A percentile compares a stretch with the other conserved stretches of the same genome.
phyloP scores from a whole-genome alignment of 2,113 vertebrate species.

The Meles meles region DNA sequence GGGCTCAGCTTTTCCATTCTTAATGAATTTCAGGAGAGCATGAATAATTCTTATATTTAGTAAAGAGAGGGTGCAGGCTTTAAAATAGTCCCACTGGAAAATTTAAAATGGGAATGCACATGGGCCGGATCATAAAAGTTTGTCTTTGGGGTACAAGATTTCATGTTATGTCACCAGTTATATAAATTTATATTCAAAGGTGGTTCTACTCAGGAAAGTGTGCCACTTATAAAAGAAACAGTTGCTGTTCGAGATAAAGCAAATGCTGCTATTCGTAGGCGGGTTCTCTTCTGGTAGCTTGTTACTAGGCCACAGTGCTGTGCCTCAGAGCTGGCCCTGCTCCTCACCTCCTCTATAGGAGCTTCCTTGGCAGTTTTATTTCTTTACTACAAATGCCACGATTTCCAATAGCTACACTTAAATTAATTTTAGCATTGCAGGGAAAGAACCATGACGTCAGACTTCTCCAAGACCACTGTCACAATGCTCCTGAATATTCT shows the following conservation, averaged over 20 bases:
- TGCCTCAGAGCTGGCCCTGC: background rate
- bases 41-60: background rate
- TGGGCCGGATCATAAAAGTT: background rate
- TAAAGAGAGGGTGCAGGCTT: background rate
- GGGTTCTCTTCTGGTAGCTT: background rate
- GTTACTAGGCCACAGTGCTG: background rate
- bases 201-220: background rate
- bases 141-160: background rate
- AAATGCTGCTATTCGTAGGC: background rate
- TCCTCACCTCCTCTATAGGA: background rate
- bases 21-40: background rate
- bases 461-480: background rate
- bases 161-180: background rate
- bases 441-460: background rate
- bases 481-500: background rate
- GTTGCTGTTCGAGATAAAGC: background rate
- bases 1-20: conserved; percentile 5
- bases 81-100: background rate
- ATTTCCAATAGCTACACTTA: background rate
- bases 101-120: background rate
- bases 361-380: background rate
- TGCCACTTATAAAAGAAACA: background rate
- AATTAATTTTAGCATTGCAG: background rate
- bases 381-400: background rate
- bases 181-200: background rate